Evolutionary conservation across 2,797 vertebrate genomes (phyloP).

Genomic region (Halcyon chelicuti): DNA sequence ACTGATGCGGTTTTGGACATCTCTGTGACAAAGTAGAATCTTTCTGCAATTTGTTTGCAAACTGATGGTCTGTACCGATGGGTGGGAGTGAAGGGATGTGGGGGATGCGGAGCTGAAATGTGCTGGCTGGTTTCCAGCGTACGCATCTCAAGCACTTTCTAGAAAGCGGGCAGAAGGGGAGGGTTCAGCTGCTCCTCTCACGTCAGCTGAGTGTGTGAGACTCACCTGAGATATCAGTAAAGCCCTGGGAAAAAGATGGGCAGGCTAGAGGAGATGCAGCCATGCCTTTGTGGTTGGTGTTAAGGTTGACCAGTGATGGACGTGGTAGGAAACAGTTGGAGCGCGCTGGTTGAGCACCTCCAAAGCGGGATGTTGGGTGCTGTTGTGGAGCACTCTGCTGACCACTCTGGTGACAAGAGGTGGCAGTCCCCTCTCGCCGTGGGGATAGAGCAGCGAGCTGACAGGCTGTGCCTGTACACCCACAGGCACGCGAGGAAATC

Average conservation of each 20-base stretch:
- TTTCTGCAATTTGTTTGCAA: not conserved
- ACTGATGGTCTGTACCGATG: not conserved
- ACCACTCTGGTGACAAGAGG: accelerated
- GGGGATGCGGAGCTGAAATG: not conserved
- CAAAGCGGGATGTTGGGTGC: not conserved
- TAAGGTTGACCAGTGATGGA: not conserved
- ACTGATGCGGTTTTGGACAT: not conserved
- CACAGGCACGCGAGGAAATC: not conserved
- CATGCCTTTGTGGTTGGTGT: not conserved
- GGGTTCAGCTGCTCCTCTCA: not conserved
- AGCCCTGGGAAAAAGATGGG: not conserved
- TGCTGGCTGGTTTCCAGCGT: not conserved
- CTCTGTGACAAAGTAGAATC: not conserved
- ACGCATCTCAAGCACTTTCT: not conserved
- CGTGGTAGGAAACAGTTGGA: not conserved
- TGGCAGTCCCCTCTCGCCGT: accelerated
- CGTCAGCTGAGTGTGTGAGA: not conserved
- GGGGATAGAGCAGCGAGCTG: not conserved
- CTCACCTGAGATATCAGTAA: accelerated
- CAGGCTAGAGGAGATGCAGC: not conserved
- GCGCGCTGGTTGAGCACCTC: accelerated
- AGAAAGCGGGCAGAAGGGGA: not conserved
- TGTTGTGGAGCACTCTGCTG: not conserved
- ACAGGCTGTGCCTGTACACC: not conserved
- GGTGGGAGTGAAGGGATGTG: not conserved